Evolutionary conservation across 2,113 vertebrate species (phyloP), one percentile per base, ranked within the genome.

Genomic region (Datnioides undecimradiatus): DNA sequence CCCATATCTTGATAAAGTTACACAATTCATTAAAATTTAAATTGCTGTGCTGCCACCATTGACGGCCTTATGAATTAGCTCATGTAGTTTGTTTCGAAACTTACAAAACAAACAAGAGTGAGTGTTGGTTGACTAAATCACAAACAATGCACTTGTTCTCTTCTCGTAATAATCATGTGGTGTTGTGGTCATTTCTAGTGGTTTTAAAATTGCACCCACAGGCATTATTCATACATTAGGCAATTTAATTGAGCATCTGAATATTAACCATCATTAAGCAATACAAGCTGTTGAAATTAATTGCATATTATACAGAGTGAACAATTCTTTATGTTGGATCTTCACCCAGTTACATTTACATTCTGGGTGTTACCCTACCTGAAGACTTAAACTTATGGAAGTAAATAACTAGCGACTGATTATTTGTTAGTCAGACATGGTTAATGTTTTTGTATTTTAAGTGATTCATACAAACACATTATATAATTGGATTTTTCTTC

Each of bases 391-490:
- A 41, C 21, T 54, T 23, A 0, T 25, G n/a, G n/a, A n/a, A 41
- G 34, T 55, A 19, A 6, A 25, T 78, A 73, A 59, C 34, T 62
- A 70, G 51, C 43, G 27, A 23, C 62, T 36, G 31, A 48, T 82
- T 23, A 29, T 82, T 67, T 77, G 68, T 67, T 79, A 78, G 23
- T 59, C 36, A 36, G 60, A 34, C 25, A 40, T 23, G n/a, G 33
- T 31, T 57, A 27, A 64, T 80, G 51, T 78, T 64, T 46, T 7
- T 49, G 12, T 41, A 19, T 25, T 49, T 68, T 55, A 34, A 19
- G 52, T 69, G 57, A 90, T 72, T 82, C 51, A 55, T 51, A 62
- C 48, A 60, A 36, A 51, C 8, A 0, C 46, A 29, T 77, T 49
- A 7, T 67, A 46, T 43, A 48, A 48, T 79, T 84, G 14, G n/a